A percentile compares a stretch with the other conserved stretches of the same genome.
Conservation (phyloP, 2,113 vertebrate species). For the Gracilinanus agilis region DNA sequence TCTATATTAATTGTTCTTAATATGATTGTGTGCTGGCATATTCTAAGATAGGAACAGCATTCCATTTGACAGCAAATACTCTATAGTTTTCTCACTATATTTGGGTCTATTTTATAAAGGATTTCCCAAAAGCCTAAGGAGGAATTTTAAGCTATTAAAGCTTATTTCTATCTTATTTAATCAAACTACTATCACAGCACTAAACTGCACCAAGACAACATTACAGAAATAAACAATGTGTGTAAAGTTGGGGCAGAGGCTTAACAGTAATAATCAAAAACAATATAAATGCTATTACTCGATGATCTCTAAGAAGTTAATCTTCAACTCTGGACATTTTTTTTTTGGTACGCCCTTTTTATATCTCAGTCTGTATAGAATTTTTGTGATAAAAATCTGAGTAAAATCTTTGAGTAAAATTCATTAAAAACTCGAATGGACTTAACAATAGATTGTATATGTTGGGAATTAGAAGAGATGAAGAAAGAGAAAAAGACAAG, state of each 20-base stretch:
- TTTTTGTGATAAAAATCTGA: background rate
- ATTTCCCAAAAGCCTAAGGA: background rate
- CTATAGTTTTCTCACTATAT: background rate
- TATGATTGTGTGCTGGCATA: background rate
- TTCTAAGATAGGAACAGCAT: background rate
- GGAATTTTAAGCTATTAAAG: background rate
- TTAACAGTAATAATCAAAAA: background rate
- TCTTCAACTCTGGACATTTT: background rate
- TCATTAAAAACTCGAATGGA: background rate
- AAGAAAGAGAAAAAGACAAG: background rate
- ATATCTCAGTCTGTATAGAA: background rate
- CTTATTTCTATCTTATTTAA: background rate
- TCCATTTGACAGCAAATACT: background rate
- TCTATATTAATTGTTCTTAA: background rate
- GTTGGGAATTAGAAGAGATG: background rate
- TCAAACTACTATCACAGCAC: background rate
- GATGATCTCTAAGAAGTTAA: background rate
- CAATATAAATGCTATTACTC: background rate
- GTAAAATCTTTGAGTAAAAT: background rate
- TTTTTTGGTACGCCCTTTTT: background rate
- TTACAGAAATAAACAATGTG: background rate
- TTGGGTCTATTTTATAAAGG: background rate
- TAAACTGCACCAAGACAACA: background rate
- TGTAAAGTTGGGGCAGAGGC: background rate
- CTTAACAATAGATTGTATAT: background rate